Conservation (phyloP, 2,888 invertebrate species). For the Ceratothoa steindachneri region DNA sequence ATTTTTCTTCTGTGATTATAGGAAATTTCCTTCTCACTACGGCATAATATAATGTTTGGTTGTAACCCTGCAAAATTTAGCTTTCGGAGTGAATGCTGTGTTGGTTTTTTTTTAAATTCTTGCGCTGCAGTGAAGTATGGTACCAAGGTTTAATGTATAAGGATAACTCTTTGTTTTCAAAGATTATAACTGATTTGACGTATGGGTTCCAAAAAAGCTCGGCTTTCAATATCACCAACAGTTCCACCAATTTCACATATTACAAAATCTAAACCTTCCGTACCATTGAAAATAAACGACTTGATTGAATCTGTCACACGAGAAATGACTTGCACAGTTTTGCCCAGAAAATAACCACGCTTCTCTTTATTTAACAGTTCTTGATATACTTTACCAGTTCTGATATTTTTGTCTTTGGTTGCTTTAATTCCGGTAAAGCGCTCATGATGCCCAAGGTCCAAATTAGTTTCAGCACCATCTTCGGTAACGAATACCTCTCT, state of each 20-base stretch:
- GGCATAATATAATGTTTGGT: no score
- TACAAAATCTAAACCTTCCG: neutral
- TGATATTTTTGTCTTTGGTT: neutral
- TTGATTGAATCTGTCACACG: neutral
- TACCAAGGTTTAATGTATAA: no score
- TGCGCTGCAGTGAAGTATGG: no score
- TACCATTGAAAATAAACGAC: neutral
- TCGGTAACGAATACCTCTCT: conserved; percentile 5
- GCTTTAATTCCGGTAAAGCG: neutral
- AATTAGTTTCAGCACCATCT: conserved; percentile 9
- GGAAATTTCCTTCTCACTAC: no score
- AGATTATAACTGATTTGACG: no score
- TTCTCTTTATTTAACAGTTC: neutral
- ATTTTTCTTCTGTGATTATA: no score
- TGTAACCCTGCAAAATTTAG: no score
- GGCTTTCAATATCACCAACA: conserved; percentile 10
- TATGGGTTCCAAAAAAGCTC: no score
- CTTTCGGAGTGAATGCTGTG: no score
- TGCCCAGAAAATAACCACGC: neutral
- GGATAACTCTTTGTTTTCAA: no score
- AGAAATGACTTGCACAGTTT: conserved; percentile 3
- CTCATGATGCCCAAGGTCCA: conserved; percentile 13
- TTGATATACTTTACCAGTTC: neutral
- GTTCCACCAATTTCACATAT: neutral
- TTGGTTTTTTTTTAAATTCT: no score